These are phyloP conservation scores for Metellina segmentata DNA, from an alignment of 2,888 invertebrate species.

Conservation along the genomic window DNA sequence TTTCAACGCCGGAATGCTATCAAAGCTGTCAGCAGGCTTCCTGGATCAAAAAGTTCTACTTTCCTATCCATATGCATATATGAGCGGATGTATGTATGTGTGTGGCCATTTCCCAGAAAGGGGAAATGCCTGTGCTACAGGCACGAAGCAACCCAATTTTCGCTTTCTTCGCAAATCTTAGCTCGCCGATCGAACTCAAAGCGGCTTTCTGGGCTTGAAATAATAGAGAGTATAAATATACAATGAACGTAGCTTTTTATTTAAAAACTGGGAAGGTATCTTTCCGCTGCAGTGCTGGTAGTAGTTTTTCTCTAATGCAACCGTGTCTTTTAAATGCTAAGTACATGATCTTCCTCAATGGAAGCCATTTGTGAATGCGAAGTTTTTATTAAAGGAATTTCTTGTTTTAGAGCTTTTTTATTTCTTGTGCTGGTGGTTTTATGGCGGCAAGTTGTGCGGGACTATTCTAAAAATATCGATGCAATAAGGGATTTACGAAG, in stretches of 20 bases:
- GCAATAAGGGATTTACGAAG: neutral
- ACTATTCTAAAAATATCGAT: neutral
- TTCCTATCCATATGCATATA: conserved; percentile 58
- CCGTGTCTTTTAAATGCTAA: conserved; percentile 59
- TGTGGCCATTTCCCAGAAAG: neutral
- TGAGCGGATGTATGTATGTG: neutral
- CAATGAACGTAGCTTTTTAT: conserved; percentile 58
- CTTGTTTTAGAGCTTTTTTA: neutral
- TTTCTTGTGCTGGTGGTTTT: neutral
- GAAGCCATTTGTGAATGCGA: conserved; percentile 28
- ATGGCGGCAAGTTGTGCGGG: neutral
- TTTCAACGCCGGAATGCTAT: conserved; percentile 57
- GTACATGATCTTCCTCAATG: conserved; percentile 44
- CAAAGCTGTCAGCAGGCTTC: conserved; percentile 58
- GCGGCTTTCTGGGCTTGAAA: conserved; percentile 24
- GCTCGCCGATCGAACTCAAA: conserved; percentile 43
- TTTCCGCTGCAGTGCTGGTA: conserved; percentile 7
- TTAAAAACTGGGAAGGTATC: conserved; percentile 25
- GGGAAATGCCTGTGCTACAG: conserved; percentile 5
- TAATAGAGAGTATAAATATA: conserved; percentile 62
- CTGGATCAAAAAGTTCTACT: conserved; percentile 54
- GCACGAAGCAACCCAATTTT: conserved; percentile 63
- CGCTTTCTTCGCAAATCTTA: conserved; percentile 55
- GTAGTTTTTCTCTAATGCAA: conserved; percentile 8
- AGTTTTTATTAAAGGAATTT: neutral